Evolutionary conservation across 2,797 vertebrate species (phyloP).

Genomic region (Microhierax caerulescens): DNA sequence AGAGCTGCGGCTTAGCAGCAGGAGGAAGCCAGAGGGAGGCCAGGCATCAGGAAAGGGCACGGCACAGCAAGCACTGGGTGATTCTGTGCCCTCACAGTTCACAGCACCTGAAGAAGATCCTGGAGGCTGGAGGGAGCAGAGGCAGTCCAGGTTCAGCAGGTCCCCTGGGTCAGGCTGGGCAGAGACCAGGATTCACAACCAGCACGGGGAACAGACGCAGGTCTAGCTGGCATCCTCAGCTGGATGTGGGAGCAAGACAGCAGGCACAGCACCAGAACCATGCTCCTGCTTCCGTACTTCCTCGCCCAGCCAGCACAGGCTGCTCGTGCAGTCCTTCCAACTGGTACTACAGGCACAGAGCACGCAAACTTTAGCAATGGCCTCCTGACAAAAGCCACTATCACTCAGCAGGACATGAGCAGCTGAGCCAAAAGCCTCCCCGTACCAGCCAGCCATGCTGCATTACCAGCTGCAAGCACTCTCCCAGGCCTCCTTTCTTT

Average conservation of each 20-base stretch:
- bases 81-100: background rate
- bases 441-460: background rate
- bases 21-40: background rate
- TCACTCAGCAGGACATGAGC: background rate
- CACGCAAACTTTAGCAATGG: background rate
- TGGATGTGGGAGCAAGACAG: background rate
- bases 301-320: background rate
- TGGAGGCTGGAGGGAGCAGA: background rate
- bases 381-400: background rate
- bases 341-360: background rate
- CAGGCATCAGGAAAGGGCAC: background rate
- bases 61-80: background rate
- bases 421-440: background rate
- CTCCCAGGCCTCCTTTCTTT: background rate
- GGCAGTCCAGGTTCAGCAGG: background rate
- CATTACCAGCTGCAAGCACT: background rate
- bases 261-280: background rate
- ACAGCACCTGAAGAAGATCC: background rate
- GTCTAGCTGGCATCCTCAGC: background rate
- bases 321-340: background rate
- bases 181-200: background rate
- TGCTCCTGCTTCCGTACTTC: background rate
- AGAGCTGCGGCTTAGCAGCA: background rate
- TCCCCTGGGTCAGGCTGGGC: background rate
- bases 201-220: accelerated